phyloP scores from a whole-genome alignment of 2,888 invertebrate species.

The Podabrus alpinus region DNA sequence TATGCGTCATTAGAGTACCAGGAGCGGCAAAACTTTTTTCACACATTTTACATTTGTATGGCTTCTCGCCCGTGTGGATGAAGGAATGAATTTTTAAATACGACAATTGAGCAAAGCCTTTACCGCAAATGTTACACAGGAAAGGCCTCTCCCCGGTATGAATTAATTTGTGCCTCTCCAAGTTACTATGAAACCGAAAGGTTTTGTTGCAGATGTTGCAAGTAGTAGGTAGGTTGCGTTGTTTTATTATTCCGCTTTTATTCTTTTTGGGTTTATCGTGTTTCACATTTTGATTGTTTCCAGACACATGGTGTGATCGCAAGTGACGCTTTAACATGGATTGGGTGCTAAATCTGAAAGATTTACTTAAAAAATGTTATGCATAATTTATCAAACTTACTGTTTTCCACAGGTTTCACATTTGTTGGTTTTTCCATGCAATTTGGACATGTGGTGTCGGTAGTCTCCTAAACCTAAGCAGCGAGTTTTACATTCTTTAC shows the following conservation, averaged over 20 bases:
- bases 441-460: conserved; percentile 31
- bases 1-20: conserved; percentile 44
- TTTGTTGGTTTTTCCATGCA: conserved; percentile 27
- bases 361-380: neutral
- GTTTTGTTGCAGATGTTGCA: conserved; percentile 46
- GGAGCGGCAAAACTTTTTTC: conserved; percentile 45
- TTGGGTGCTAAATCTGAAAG: conserved; percentile 29
- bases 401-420: conserved; percentile 33
- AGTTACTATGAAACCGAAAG: conserved; percentile 45
- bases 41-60: conserved; percentile 46
- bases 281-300: neutral
- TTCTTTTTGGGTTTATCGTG: conserved; percentile 11
- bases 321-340: conserved; percentile 23
- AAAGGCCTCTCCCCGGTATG: conserved; percentile 45
- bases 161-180: conserved; percentile 45
- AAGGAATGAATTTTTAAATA: conserved; percentile 44
- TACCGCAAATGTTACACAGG: conserved; percentile 42
- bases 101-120: conserved; percentile 40
- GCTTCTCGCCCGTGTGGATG: conserved; percentile 47
- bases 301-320: conserved; percentile 11
- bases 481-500: conserved; percentile 32
- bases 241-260: conserved; percentile 35
- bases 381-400: conserved; percentile 19
- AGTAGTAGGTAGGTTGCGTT: conserved; percentile 38
- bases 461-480: conserved; percentile 35